Evolutionary conservation across 2,888 invertebrate species (phyloP).

Genomic region (Luperina nickerlii): DNA sequence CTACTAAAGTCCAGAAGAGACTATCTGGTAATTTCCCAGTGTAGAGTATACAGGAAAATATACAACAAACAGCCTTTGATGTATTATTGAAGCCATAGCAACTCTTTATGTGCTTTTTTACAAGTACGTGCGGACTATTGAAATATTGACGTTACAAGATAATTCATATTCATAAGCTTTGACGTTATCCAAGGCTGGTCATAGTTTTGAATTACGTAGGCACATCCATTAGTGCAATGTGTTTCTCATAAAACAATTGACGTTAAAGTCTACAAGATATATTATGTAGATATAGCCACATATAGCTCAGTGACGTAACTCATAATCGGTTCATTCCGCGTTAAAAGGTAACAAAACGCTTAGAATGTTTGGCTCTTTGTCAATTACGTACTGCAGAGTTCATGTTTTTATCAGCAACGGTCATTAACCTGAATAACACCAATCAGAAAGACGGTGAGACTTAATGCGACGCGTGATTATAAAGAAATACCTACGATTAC

Average conservation of each 20-base stretch:
- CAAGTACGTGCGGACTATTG: not conserved
- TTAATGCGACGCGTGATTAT: slow-evolving; percentile 60
- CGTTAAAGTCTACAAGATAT: slow-evolving; percentile 42
- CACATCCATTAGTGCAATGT: slow-evolving; percentile 55
- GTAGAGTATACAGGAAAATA: slow-evolving; percentile 1
- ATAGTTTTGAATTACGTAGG: slow-evolving; percentile 57
- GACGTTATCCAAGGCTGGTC: slow-evolving; percentile 52
- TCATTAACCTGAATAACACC: slow-evolving; percentile 69
- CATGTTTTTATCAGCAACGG: slow-evolving; percentile 70
- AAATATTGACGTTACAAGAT: slow-evolving; percentile 47
- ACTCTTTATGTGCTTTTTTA: slow-evolving; percentile 21
- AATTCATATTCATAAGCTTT: slow-evolving; percentile 47
- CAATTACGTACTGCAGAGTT: slow-evolving; percentile 64
- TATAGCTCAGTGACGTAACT: slow-evolving; percentile 47
- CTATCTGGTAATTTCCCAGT: slow-evolving; percentile 19
- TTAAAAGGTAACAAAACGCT: slow-evolving; percentile 55
- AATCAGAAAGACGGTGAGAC: slow-evolving; percentile 58
- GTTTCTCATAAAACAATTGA: slow-evolving; percentile 59
- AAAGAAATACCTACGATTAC: slow-evolving; percentile 48
- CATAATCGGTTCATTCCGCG: slow-evolving; percentile 59
- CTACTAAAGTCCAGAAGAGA: not conserved
- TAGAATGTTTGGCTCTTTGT: slow-evolving; percentile 63
- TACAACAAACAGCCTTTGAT: slow-evolving; percentile 5
- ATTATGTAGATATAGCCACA: slow-evolving; percentile 4
- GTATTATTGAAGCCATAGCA: slow-evolving; percentile 18